Percentiles rank a stretch among this genome's conserved stretches.
These are phyloP conservation scores for Calyptommatus sinebrachiatus DNA, from an alignment of 2,113 vertebrate species.

Conservation along the genomic window DNA sequence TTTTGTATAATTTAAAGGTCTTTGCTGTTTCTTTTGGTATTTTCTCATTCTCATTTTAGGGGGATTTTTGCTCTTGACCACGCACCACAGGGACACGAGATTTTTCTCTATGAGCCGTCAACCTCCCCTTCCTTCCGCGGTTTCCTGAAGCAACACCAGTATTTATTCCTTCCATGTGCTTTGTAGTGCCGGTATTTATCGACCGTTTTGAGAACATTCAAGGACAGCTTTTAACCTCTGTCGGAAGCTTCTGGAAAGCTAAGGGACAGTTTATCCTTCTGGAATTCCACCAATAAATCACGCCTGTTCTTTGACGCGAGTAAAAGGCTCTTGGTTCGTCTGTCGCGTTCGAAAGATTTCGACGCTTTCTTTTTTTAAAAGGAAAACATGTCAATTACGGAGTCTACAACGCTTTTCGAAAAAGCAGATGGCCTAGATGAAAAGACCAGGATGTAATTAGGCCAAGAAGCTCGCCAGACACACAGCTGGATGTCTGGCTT, in stretches of 20 bases:
- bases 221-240: neutral
- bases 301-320: rapidly evolving
- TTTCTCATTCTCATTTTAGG: too few relatives aligned
- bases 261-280: neutral
- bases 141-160: neutral
- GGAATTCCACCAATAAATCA: neutral
- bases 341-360: neutral
- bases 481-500: neutral
- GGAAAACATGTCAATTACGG: neutral
- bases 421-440: neutral
- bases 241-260: constrained; percentile 17
- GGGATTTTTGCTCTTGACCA: too few relatives aligned
- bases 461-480: neutral
- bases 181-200: neutral
- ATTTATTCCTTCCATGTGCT: neutral
- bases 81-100: neutral
- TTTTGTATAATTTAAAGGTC: too few relatives aligned
- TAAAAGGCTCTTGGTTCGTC: neutral
- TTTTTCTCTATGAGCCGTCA: neutral
- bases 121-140: neutral
- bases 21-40: too few relatives aligned
- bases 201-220: neutral
- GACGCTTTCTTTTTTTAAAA: neutral
- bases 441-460: rapidly evolving
- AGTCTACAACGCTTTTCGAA: rapidly evolving